Base-by-base conservation (phyloP, 2,888 invertebrate genomes). In the Matsumyia berberina region DNA sequence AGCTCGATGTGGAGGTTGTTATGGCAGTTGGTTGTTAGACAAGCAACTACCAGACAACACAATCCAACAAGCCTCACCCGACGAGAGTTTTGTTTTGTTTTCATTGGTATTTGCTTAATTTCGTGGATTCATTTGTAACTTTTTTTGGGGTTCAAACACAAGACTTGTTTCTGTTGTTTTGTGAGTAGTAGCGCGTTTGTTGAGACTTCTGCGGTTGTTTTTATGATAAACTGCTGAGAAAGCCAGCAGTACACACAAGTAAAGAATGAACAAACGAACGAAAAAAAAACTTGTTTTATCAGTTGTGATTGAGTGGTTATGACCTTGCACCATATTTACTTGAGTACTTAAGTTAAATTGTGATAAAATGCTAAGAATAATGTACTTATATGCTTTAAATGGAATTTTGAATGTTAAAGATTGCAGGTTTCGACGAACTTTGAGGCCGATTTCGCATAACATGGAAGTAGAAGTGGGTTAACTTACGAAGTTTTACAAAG, bases 271-370 rank as follows among this genome's bases (percentile, higher is more conserved):
- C 64, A n/a, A 17, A 39, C 31, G 8, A 55, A 49, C 24, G 42
- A 49, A 37, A 44, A 46, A 6, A 35, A 29, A 58, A 58, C 58
- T 46, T 39, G 31, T 67, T 80, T 80, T 74, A 80, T 82, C 77
- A 72, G 70, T 58, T 55, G 19, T 12, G 39, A 33, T 51, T 42
- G 49, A 42, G 53, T 33, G 29, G 35, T 44, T 51, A 39, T 66
- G 77, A 77, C 82, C 82, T 82, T 77, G 82, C 55, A 67, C 60
- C 37, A 37, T 57, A 64, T 82, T 77, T 66, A 60, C 46, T 67
- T 44, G 24, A 60, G 31, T 46, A 53, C 53, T 42, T 60, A 60
- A 66, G 60, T 44, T 24, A 6, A 72, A 64, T 44, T 77, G 39
- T 66, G 66, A 82, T 77, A 77, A 76, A 72, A 77, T 51, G 19